Conservation (phyloP, 2,113 vertebrate genomes). For the Brachyistius frenatus region DNA sequence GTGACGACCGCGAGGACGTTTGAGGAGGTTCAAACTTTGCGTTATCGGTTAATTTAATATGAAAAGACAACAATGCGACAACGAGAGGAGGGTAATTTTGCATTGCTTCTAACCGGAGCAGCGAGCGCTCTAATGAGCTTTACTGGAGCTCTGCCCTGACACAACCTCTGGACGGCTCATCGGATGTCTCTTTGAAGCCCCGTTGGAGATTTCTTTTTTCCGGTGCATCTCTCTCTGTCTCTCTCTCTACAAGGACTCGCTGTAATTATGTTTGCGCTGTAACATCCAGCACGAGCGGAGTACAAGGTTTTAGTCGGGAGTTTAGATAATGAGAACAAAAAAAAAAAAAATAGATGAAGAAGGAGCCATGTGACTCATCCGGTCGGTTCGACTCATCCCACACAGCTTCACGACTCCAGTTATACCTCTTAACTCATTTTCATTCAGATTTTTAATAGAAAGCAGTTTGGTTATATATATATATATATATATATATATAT, state of each 20-base stretch:
- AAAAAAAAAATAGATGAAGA: not conserved
- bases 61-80: not conserved
- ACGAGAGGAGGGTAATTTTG: not conserved
- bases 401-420: conserved; percentile 17
- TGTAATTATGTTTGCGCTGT: conserved; percentile 45
- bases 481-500: too few relatives aligned
- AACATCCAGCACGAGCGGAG: conserved; percentile 14
- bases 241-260: conserved; percentile 21
- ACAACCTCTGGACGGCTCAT: conserved; percentile 18
- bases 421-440: conserved; percentile 10
- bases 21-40: too few relatives aligned
- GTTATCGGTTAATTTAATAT: not conserved
- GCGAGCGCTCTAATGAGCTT: conserved; percentile 6
- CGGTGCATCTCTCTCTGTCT: not conserved
- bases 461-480: not conserved
- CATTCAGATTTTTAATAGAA: conserved; percentile 16
- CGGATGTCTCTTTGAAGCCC: conserved; percentile 45
- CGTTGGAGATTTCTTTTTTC: conserved; percentile 10
- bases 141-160: conserved; percentile 7
- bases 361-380: conserved; percentile 51
- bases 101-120: not conserved
- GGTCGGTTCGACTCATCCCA: conserved; percentile 32
- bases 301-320: conserved; percentile 31
- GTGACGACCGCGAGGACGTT: too few relatives aligned
- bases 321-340: conserved; percentile 27